These are phyloP conservation scores for Alosa alosa DNA, from an alignment of 2,113 vertebrate genomes.

Conservation along the genomic window DNA sequence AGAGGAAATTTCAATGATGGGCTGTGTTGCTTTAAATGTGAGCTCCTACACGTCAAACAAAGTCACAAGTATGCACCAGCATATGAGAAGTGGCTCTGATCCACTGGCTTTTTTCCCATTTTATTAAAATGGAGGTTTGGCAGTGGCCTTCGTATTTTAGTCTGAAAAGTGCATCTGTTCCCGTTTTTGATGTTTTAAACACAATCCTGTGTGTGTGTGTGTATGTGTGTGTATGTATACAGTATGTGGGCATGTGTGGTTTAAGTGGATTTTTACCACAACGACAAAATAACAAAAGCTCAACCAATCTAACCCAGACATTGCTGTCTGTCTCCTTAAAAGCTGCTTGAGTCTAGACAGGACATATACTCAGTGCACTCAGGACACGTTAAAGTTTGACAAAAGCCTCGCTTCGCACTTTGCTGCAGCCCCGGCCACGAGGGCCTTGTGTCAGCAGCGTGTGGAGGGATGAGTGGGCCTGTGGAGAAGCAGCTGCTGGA, in stretches of 20 bases:
- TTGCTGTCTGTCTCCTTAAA: neutral
- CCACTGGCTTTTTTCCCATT: neutral
- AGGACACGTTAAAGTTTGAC: neutral
- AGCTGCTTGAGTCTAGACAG: neutral
- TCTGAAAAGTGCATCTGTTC: neutral
- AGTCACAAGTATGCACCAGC: neutral
- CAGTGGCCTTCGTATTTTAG: neutral
- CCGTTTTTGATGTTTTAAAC: neutral
- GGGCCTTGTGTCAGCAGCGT: no score
- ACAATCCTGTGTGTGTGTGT: neutral
- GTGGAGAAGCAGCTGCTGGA: no score
- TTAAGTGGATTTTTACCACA: neutral
- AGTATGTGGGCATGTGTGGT: neutral
- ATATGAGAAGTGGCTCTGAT: neutral
- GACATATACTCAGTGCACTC: neutral
- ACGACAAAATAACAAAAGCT: neutral
- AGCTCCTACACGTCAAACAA: neutral
- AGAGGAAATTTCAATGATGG: neutral
- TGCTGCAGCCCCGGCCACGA: no score
- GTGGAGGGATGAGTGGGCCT: neutral
- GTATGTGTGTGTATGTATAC: neutral
- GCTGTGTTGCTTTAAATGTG: neutral
- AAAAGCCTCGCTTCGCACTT: no score
- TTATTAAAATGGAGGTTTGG: neutral
- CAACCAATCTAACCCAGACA: neutral